Evolutionary conservation across 35 echinoderm and acorn worm genomes (phyloP), one percentile per base, ranked within the genome.

Genomic region (Nesometra sesokonis): DNA sequence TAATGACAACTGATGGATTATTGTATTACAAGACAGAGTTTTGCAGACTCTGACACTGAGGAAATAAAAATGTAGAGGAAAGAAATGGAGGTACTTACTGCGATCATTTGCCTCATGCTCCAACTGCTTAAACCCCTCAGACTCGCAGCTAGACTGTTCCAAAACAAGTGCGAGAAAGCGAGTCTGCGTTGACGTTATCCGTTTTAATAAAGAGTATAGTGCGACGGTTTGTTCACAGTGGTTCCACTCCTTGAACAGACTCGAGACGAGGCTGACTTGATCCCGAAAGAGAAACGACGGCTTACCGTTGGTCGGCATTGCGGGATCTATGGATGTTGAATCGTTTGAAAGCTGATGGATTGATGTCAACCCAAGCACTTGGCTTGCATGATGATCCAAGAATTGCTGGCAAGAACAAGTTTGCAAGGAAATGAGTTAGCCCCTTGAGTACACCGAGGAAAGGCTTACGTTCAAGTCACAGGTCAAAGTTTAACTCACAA

Each of bases 211-310:
- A 11, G 96, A 94, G 78, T 99, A 99, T 21, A 99, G 77, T 15
- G 93, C 96, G 3, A 99, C 93, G 15, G 96, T 99, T 84, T 99
- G 96, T 77, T 99, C 96, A 27, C 96, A 99, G 27, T 99, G 93
- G 38, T 90, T 94, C 96, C 96, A 99, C 29, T 99, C 96, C 81
- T 94, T 99, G 88, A 99, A 99, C 87, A 93, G 92, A 38, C 85
- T 83, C 33, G 90, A 90, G 13, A 99, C 87, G 31, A 84, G 82
- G 39, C 89, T 91, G 0, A 99, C 93, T 80, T 99, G 96, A 80
- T 99, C 96, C 13, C 96, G 80, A 78, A 99, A 99, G 19, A 84
- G 67, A 86, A 92, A 89, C 47, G 93, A 89, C 17, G 88, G 93
- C 81, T 99, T 99, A 90, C 94, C 94, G 35, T 77, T 87, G 82